Base-by-base conservation (phyloP, 2,888 invertebrate genomes). In the Synergus gifuensis region DNA sequence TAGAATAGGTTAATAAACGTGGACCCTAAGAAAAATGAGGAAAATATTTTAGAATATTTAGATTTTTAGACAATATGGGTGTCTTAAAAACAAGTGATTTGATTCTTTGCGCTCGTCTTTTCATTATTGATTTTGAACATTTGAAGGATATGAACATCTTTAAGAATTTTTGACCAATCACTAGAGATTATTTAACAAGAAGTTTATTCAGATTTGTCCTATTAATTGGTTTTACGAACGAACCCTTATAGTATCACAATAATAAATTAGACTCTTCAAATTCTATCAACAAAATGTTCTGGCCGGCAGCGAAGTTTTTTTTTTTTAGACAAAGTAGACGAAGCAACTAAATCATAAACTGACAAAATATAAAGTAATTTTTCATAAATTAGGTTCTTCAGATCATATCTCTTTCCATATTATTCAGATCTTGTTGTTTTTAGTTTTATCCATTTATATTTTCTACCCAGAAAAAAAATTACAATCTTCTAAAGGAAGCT, bases 181-280 rank as follows among this genome's bases (percentile, higher is more conserved):
- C 28, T 46, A 22, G 28, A 44, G 18, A 18, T 46, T 46, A 46
- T 28, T 46, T 22, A 69, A 69, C 28, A 69, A 49, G 8, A 69
- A 8, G 46, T 49, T 69, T 28, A 16, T 8, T 49, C 5, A 11
- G 8, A 36, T 58, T 54, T 40, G 36, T 58, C 54, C n/a, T 2
- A 73, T 73, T 54, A 36, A 54, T 46, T 14, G 36, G 54, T 73
- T 73, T 73, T 73, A 73, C 73, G 40, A 58, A 73, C 54, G 54
- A 73, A 73, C 54, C 73, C 54, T 54, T 58, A 36, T 69, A 28
- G 54, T 86, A 86, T 86, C 86, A 86, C 86, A 86, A 86, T 83
- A 81, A 84, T 77, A 84, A 85, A 80, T 84, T 82, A 84, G 83
- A 85, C 66, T 76, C 77, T 79, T 84, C 80, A 82, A 79, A 83